phyloP scores from a whole-genome alignment of 1,140 invertebrate genomes.

The Cryptotermes secundus region DNA sequence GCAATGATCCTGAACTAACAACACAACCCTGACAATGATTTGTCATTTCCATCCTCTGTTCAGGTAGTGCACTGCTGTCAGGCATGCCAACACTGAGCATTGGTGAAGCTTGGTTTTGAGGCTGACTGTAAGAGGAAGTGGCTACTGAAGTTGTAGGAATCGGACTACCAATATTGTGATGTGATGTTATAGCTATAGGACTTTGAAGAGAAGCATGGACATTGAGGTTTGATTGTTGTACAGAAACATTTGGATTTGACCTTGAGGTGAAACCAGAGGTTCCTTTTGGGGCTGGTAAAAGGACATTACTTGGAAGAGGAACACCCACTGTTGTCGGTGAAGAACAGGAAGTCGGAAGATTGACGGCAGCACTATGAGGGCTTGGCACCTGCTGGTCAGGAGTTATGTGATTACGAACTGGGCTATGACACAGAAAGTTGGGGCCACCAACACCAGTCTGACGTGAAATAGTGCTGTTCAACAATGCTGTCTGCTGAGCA shows the following conservation, averaged over 20 bases:
- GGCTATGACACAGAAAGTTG: conserved; percentile 30
- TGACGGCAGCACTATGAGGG: conserved; percentile 40
- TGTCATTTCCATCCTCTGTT: conserved; percentile 41
- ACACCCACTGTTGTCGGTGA: conserved; percentile 41
- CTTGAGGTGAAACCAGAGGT: neutral
- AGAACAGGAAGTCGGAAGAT: conserved; percentile 32
- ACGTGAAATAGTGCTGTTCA: conserved; percentile 79
- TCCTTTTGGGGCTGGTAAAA: conserved; percentile 36
- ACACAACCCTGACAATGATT: conserved; percentile 48
- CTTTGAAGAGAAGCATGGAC: neutral
- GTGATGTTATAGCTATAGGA: neutral
- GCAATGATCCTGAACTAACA: conserved; percentile 35
- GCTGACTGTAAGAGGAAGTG: neutral
- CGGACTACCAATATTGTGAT: neutral
- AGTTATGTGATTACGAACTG: conserved; percentile 37
- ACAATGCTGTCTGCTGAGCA: conserved; percentile 78
- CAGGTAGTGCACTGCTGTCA: conserved; percentile 56
- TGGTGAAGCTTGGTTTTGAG: neutral
- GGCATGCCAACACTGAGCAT: conserved; percentile 43
- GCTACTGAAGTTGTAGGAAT: neutral
- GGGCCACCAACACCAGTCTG: conserved; percentile 57
- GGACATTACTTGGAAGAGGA: conserved; percentile 51
- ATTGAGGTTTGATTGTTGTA: conserved; percentile 17
- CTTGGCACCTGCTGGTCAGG: conserved; percentile 42
- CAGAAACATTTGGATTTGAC: neutral